phyloP scores from a whole-genome alignment of 1,140 invertebrate genomes.

The Chlorops oryzae region DNA sequence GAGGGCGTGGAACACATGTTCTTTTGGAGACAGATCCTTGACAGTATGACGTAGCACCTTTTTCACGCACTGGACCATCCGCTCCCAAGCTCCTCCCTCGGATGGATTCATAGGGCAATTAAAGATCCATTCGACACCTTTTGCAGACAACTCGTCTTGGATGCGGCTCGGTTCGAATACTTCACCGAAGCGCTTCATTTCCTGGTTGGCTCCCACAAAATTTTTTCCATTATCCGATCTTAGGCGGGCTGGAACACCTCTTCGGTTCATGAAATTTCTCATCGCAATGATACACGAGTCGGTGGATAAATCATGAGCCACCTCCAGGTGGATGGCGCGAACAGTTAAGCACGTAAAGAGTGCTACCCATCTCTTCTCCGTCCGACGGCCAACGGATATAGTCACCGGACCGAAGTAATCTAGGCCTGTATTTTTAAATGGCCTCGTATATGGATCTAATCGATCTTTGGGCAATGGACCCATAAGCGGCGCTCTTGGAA shows the following conservation, averaged over 20 bases:
- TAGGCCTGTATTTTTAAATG: too few relatives aligned
- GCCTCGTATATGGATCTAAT: not conserved
- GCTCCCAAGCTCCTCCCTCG: conserved; percentile 26
- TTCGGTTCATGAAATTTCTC: conserved; percentile 8
- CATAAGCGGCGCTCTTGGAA: conserved; percentile 3
- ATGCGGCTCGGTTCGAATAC: conserved; percentile 8
- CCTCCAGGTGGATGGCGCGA: conserved; percentile 13
- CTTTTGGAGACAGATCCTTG: conserved; percentile 16
- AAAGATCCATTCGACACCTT: conserved; percentile 12
- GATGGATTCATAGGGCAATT: conserved; percentile 11
- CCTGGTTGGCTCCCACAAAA: conserved; percentile 6
- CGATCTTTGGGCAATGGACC: not conserved
- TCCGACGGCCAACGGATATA: too few relatives aligned
- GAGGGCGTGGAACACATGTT: conserved; percentile 20
- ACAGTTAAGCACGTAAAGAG: conserved; percentile 12
- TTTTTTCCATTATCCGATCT: conserved; percentile 14
- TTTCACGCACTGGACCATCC: conserved; percentile 23
- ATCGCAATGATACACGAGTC: conserved; percentile 13
- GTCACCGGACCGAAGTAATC: too few relatives aligned
- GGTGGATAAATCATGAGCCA: conserved; percentile 9
- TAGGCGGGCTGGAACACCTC: conserved; percentile 9
- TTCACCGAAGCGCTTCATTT: not conserved
- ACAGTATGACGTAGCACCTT: conserved; percentile 15
- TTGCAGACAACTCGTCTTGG: conserved; percentile 1
- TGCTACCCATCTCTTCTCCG: conserved; percentile 11